Percentiles rank a stretch among this genome's conserved stretches.
These are phyloP conservation scores for Pelosia muscerda DNA, from an alignment of 2,888 invertebrate species.

Conservation along the genomic window DNA sequence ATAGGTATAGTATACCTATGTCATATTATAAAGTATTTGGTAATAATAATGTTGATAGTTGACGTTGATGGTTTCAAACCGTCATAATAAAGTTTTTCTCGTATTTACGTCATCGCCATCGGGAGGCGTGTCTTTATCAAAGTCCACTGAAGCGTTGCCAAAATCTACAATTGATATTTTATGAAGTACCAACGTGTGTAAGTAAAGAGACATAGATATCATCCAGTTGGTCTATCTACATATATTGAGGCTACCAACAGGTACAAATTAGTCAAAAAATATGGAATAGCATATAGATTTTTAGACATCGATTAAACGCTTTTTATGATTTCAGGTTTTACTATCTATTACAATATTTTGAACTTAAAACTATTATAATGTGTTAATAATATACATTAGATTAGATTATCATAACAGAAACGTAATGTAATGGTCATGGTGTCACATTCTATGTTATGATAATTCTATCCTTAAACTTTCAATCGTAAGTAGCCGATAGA, in stretches of 20 bases:
- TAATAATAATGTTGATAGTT: neutral
- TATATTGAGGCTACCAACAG: neutral
- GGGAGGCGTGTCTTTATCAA: slow-evolving; percentile 66
- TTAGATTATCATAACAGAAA: neutral
- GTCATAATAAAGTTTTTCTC: slow-evolving; percentile 44
- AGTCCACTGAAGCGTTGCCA: slow-evolving; percentile 65
- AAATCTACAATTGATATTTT: slow-evolving; percentile 31
- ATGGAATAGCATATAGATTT: too few species aligned
- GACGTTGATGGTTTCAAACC: slow-evolving; percentile 4
- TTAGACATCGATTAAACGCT: too few species aligned
- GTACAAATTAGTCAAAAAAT: neutral
- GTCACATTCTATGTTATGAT: slow-evolving; percentile 8
- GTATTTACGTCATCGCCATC: slow-evolving; percentile 69
- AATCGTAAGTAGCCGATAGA: slow-evolving; percentile 13
- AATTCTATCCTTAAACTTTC: slow-evolving; percentile 17
- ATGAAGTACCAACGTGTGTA: neutral
- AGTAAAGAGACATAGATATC: neutral
- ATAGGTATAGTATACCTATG: too few species aligned
- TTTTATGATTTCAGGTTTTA: too few species aligned
- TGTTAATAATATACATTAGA: neutral
- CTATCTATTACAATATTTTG: too few species aligned
- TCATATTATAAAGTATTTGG: neutral
- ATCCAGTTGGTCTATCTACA: neutral
- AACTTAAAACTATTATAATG: too few species aligned
- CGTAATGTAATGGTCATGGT: neutral